A percentile compares a stretch with the other conserved stretches of the same genome.
phyloP scores from a whole-genome alignment of 1,140 invertebrate genomes.

The Lerema accius region DNA sequence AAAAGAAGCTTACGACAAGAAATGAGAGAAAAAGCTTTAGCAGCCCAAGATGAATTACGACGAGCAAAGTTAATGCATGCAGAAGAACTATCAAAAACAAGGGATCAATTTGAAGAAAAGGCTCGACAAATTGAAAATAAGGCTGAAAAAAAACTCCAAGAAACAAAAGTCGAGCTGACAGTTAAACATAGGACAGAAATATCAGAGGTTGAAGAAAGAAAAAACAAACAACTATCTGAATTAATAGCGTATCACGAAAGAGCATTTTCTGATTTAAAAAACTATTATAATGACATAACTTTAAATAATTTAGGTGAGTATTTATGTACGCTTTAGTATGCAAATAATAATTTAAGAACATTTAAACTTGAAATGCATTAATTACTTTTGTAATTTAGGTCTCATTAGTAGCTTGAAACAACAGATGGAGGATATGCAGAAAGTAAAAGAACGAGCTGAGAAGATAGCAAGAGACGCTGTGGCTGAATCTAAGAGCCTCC shows the following conservation, averaged over 20 bases:
- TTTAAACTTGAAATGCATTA: too few species aligned
- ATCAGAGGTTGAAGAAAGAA: constrained; percentile 94
- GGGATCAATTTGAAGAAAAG: constrained; percentile 89
- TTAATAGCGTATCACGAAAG: constrained; percentile 93
- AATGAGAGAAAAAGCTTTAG: constrained; percentile 88
- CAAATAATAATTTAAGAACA: neutral
- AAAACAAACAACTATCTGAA: constrained; percentile 92
- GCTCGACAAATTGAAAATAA: constrained; percentile 91
- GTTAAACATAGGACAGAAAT: constrained; percentile 89
- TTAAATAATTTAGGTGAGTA: constrained; percentile 90
- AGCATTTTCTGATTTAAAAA: constrained; percentile 94
- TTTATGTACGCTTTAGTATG: neutral
- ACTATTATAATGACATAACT: constrained; percentile 97
- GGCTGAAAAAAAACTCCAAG: constrained; percentile 88
- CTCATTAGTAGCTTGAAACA: constrained; percentile 85
- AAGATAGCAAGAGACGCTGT: constrained; percentile 82
- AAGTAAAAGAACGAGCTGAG: constrained; percentile 89
- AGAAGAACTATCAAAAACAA: constrained; percentile 86
- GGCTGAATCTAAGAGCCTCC: constrained; percentile 88
- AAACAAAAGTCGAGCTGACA: constrained; percentile 88
- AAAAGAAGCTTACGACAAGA: constrained; percentile 89
- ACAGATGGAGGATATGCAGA: constrained; percentile 92
- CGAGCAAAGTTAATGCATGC: constrained; percentile 75
- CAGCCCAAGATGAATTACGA: constrained; percentile 83
- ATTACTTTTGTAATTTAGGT: constrained; percentile 47